phyloP scores from a whole-genome alignment of 1,140 invertebrate species.

The Eriocheir sinensis region DNA sequence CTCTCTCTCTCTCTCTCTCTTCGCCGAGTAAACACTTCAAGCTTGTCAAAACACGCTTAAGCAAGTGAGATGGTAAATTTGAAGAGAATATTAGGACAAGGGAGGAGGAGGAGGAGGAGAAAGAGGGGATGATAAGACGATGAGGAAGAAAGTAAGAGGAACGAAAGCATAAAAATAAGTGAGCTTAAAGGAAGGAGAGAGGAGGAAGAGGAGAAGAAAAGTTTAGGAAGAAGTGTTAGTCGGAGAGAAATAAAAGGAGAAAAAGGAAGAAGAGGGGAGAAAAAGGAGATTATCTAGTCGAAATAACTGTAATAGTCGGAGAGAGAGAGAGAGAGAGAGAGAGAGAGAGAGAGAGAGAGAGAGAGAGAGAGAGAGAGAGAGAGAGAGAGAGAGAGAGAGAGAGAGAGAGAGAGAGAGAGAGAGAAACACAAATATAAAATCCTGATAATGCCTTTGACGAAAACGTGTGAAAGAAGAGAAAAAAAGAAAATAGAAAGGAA shows the following conservation, averaged over 20 bases:
- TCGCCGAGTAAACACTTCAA: neutral
- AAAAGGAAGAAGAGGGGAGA: neutral
- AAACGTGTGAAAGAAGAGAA: too few species aligned
- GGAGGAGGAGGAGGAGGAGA: neutral
- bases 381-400: too few species aligned
- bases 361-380: neutral
- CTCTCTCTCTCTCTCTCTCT: neutral
- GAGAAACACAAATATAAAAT: too few species aligned
- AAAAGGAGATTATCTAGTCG: neutral
- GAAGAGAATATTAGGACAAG: neutral
- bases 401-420: too few species aligned
- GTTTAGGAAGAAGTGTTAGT: neutral
- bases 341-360: neutral
- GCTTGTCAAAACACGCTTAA: neutral
- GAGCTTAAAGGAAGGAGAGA: neutral
- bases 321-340: too few species aligned
- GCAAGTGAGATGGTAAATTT: neutral
- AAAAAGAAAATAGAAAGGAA: too few species aligned
- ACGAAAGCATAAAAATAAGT: neutral
- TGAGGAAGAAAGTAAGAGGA: neutral
- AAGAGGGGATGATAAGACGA: neutral
- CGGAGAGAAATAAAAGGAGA: neutral
- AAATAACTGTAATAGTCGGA: too few species aligned
- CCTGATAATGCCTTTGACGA: too few species aligned
- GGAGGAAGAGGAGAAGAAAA: neutral